These are phyloP conservation scores for Ispidina picta DNA, from an alignment of 2,797 vertebrate species.

Conservation along the genomic window DNA sequence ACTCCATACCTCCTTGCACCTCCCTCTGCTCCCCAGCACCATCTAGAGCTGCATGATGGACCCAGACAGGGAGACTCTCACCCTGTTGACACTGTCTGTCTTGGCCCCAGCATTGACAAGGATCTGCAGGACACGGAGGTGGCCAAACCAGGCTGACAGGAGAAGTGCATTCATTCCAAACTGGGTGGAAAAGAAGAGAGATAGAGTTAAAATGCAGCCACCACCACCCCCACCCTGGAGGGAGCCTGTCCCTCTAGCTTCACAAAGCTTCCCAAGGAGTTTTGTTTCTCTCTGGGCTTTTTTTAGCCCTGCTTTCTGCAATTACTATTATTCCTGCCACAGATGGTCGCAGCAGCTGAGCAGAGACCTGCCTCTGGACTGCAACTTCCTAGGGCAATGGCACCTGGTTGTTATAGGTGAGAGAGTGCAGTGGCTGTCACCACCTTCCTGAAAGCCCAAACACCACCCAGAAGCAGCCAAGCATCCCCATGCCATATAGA, in stretches of 20 bases:
- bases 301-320: background rate
- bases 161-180: slow-evolving; percentile 93
- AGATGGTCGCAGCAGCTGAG: background rate
- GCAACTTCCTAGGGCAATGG: background rate
- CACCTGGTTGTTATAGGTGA: background rate
- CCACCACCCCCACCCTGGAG: background rate
- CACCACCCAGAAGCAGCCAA: background rate
- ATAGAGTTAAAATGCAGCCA: background rate
- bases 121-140: slow-evolving; percentile 85
- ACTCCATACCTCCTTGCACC: background rate
- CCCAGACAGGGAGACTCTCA: background rate
- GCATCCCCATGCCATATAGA: background rate
- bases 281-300: background rate
- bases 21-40: background rate
- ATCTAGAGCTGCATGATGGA: background rate
- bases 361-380: background rate
- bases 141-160: slow-evolving; percentile 91
- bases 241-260: background rate
- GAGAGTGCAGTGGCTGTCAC: background rate
- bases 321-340: background rate
- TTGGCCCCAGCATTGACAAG: slow-evolving; percentile 89
- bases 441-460: background rate
- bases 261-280: background rate
- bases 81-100: slow-evolving; percentile 86
- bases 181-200: slow-evolving; percentile 68